These are phyloP conservation scores for Torymus texanus DNA, from an alignment of 2,888 invertebrate genomes.

Conservation along the genomic window DNA sequence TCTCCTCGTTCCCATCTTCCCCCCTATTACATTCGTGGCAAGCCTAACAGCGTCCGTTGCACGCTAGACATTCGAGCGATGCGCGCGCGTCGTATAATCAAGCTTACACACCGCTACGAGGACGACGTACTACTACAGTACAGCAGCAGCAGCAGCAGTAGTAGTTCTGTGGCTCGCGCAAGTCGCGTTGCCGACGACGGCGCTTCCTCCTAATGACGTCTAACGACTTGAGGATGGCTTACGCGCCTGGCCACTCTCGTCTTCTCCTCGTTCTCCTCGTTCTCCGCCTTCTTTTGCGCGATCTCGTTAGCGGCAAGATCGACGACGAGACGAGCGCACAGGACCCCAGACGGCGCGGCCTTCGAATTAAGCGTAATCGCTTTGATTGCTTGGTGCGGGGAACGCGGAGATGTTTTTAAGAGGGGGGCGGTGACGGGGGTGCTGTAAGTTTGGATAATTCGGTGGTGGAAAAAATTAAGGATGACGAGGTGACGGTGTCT, in stretches of 20 bases:
- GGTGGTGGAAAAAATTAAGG: neutral
- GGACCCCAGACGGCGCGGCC: neutral
- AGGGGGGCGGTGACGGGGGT: neutral
- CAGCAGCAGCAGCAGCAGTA: too few species aligned
- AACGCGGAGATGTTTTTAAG: neutral
- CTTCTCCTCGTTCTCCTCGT: neutral
- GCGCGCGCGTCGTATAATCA: slow-evolving; percentile 37
- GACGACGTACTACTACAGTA: too few species aligned
- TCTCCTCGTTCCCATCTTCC: too few species aligned
- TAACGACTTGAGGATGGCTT: slow-evolving; percentile 45
- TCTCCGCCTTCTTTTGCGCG: slow-evolving; percentile 17
- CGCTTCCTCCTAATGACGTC: slow-evolving; percentile 44
- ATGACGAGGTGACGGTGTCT: too few species aligned
- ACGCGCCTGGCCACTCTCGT: neutral
- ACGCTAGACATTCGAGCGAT: slow-evolving; percentile 21
- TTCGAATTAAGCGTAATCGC: slow-evolving; percentile 48
- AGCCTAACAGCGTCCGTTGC: neutral
- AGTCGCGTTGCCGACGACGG: neutral
- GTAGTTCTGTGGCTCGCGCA: too few species aligned
- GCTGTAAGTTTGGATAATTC: neutral
- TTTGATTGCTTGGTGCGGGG: slow-evolving; percentile 32
- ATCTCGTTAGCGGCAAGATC: slow-evolving; percentile 42
- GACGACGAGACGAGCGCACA: neutral
- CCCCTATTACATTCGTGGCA: too few species aligned
- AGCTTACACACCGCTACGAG: neutral